Percentiles rank a stretch among this genome's conserved stretches.
Conservation (phyloP, 2,797 vertebrate genomes). For the Champsocephalus esox region DNA sequence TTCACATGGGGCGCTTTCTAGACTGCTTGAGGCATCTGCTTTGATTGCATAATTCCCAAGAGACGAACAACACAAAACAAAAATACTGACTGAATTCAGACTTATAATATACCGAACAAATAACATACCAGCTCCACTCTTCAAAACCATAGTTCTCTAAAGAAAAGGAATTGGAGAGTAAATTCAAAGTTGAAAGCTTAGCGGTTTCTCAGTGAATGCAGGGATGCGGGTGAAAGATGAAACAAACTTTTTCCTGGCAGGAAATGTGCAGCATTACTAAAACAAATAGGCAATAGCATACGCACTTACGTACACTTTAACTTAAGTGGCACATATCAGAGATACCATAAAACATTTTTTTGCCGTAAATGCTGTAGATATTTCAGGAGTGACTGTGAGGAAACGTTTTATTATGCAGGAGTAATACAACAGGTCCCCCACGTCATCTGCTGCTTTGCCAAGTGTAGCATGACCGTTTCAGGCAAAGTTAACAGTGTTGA, state of each 20-base stretch:
- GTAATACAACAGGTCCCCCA: conserved; percentile 76
- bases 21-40: conserved; percentile 86
- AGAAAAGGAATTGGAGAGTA: conserved; percentile 84
- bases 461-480: conserved; percentile 74
- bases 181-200: conserved; percentile 84
- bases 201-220: conserved; percentile 70
- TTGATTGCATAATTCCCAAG: conserved; percentile 86
- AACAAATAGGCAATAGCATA: conserved; percentile 75
- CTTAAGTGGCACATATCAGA: conserved; percentile 68
- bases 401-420: conserved; percentile 67
- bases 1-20: conserved; percentile 85
- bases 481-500: conserved; percentile 79
- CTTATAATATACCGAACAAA: conserved; percentile 87
- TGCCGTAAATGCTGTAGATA: conserved; percentile 48
- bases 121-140: conserved; percentile 84
- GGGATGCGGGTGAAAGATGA: conserved; percentile 76
- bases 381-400: conserved; percentile 56
- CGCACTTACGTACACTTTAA: conserved; percentile 70
- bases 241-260: conserved; percentile 72
- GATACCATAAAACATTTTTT: conserved; percentile 52
- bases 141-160: conserved; percentile 83
- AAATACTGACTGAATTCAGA: conserved; percentile 87
- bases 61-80: conserved; percentile 85
- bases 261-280: conserved; percentile 72
- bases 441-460: conserved; percentile 73